Percentiles rank a stretch among this genome's conserved stretches.
phyloP scores from a whole-genome alignment of 1,140 invertebrate species.

The Pseudomyrmex concolor region DNA sequence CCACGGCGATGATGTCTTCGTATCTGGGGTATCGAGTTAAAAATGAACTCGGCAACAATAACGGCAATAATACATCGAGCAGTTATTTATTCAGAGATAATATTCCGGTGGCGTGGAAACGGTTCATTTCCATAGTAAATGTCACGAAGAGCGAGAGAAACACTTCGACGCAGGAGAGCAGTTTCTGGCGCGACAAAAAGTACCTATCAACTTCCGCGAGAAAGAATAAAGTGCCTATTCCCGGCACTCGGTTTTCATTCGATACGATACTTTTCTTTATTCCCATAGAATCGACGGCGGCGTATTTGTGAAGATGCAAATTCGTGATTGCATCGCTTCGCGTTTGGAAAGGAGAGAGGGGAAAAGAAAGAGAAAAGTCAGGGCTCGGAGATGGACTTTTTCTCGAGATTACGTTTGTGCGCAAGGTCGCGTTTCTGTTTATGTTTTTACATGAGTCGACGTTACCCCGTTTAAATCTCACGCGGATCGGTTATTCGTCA shows the following conservation, averaged over 20 bases:
- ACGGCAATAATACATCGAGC: constrained; percentile 48
- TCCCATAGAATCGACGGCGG: not conserved
- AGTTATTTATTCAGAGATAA: constrained; percentile 37
- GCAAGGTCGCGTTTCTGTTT: no score
- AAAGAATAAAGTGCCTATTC: constrained; percentile 12
- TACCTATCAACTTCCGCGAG: not conserved
- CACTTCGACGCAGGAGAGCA: not conserved
- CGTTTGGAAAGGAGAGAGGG: not conserved
- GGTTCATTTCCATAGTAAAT: constrained; percentile 57
- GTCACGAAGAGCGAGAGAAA: constrained; percentile 8
- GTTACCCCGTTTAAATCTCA: constrained; percentile 15
- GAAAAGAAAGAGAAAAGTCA: no score
- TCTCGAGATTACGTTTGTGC: not conserved
- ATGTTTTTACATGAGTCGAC: not conserved
- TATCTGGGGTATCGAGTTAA: constrained; percentile 4
- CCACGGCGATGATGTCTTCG: not conserved
- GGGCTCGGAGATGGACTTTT: not conserved
- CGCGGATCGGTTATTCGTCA: constrained; percentile 18
- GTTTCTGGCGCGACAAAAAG: constrained; percentile 5
- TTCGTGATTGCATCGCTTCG: constrained; percentile 1
- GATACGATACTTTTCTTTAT: constrained; percentile 14
- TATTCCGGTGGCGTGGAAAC: constrained; percentile 23
- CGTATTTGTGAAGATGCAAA: not conserved
- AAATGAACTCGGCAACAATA: constrained; percentile 3
- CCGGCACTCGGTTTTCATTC: constrained; percentile 6